Base-by-base conservation (phyloP, 2,888 invertebrate species). In the Doris montereyensis region DNA sequence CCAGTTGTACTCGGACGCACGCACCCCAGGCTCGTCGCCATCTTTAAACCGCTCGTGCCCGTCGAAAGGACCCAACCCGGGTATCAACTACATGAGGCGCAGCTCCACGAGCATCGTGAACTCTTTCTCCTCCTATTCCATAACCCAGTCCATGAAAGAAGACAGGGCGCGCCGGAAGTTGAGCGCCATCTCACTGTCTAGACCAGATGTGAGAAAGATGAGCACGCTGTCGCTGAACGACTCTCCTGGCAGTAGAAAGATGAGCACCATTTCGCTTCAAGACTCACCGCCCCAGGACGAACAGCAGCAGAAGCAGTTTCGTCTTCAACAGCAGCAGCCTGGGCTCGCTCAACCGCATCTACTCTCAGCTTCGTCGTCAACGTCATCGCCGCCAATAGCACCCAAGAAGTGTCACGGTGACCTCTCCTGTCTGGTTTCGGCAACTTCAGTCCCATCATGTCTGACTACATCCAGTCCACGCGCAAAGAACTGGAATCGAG, bases 61-160 rank as follows among this genome's bases (percentile, higher is more conserved):
- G 52, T 41, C 52, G 17, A n/a, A n/a, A n/a, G n/a, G n/a, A n/a
- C 5, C 17, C 52, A 10, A 5, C 17, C 52, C 52, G 17, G 5
- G 8, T 10, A 41, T 10, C 52, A 41, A 10, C 8, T 17, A 5
- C 5, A 17, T 41, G 5, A 41, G 52, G 17, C 5, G 5, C 17
- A 41, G 52, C 52, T 41, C 52, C 5, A 5, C 52, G 17, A 41
- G 17, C 17, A 10, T 41, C 13, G 21, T 79, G 70, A 79, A 76
- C 57, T 79, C 76, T 5, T 79, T 79, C 30, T 79, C 79, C 1
- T 79, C 79, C 32, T 79, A 79, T 32, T 79, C 79, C 21, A 79
- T 79, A 57, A 67, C 79, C 0, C 79, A 79, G 32, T 70, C 79
- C 10, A 76, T 79, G 79, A 32, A 52, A 13, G 76, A 41, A 13